Percentiles rank a stretch among this genome's conserved stretches.
Conservation (phyloP, 2,797 vertebrate species). For the Lagocephalus sceleratus region DNA sequence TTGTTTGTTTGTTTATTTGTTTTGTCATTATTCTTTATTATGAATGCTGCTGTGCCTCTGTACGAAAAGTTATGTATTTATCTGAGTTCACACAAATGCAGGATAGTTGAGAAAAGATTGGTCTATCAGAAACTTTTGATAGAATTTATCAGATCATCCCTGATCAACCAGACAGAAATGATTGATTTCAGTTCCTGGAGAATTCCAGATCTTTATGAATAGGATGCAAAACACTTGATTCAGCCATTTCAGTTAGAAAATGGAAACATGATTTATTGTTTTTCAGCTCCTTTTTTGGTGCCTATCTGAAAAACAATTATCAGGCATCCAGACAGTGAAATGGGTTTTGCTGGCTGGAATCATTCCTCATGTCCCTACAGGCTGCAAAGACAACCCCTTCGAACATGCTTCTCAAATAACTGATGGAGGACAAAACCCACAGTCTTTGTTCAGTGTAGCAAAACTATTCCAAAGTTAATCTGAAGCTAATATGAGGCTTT, state of each 20-base stretch:
- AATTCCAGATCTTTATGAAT: slow-evolving; percentile 3
- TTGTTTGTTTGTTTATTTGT: too few species aligned
- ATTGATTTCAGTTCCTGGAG: slow-evolving; percentile 2
- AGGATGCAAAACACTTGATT: background rate
- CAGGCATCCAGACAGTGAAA: background rate
- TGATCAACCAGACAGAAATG: background rate
- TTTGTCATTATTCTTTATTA: too few species aligned
- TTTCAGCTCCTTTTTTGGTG: background rate
- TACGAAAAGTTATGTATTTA: too few species aligned
- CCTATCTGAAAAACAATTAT: background rate
- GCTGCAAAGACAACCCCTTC: background rate
- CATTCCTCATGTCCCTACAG: background rate
- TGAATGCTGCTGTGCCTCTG: too few species aligned
- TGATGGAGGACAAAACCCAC: background rate
- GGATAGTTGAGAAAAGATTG: background rate
- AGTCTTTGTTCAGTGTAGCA: background rate
- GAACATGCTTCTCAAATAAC: background rate
- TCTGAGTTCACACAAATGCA: background rate
- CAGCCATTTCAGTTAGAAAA: background rate
- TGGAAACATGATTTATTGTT: background rate
- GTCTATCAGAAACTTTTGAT: slow-evolving; percentile 1
- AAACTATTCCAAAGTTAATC: background rate
- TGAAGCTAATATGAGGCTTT: background rate
- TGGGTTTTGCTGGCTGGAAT: background rate
- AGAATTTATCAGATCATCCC: slow-evolving; percentile 4